Evolutionary conservation across 1,140 invertebrate genomes (phyloP).

Genomic region (Drosophila sucinea): DNA sequence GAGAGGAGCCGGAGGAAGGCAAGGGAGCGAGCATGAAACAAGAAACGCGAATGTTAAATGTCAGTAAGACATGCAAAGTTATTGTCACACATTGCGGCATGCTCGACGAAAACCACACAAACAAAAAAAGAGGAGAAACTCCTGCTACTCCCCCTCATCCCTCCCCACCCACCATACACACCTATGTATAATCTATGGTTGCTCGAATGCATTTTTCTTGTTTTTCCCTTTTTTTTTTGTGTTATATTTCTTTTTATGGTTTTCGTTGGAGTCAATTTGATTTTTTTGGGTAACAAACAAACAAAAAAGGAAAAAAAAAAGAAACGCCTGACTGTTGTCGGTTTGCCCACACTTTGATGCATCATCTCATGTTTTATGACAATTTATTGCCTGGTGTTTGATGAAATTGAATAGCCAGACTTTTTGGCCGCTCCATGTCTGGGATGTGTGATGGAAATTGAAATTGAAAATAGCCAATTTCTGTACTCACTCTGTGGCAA

Average conservation of each 20-base stretch:
- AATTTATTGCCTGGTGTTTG: constrained; percentile 75
- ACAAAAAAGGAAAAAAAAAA: not conserved
- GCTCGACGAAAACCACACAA: constrained; percentile 41
- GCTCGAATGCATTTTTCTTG: constrained; percentile 45
- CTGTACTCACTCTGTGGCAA: constrained; percentile 20
- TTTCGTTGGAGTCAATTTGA: constrained; percentile 29
- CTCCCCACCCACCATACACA: not conserved
- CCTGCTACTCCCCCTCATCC: not conserved
- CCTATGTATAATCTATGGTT: constrained; percentile 21
- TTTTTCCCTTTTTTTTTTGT: not conserved
- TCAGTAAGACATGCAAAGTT: constrained; percentile 77
- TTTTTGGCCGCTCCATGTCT: constrained; percentile 13
- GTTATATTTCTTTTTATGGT: constrained; percentile 13
- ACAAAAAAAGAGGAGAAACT: too few relatives aligned
- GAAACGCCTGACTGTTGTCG: constrained; percentile 16
- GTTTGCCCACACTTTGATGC: constrained; percentile 14
- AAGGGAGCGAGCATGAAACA: constrained; percentile 56
- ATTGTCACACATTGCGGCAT: constrained; percentile 68
- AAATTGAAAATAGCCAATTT: constrained; percentile 64
- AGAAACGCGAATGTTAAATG: constrained; percentile 78
- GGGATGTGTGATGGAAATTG: constrained; percentile 35
- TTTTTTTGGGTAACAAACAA: constrained; percentile 3
- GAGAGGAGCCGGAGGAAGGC: not conserved
- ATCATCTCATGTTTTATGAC: constrained; percentile 56
- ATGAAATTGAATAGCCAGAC: constrained; percentile 67